Evolutionary conservation across 1,140 invertebrate genomes (phyloP).

Genomic region (Caenorhabditis tropicalis): DNA sequence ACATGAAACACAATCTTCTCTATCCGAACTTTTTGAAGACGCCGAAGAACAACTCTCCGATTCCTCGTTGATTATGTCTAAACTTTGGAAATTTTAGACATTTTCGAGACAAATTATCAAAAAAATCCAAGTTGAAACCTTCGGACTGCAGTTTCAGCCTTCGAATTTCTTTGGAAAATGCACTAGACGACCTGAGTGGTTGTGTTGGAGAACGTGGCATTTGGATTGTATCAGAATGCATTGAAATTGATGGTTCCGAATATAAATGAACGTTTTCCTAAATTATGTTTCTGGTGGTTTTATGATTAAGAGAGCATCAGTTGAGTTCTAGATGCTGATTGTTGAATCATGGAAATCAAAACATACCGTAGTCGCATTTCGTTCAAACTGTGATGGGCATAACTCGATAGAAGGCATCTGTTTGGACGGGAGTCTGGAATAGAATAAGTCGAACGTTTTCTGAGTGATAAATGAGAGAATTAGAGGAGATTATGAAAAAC

Average conservation of each 20-base stretch:
- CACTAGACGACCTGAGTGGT: background rate
- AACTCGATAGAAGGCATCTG: background rate
- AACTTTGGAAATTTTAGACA: background rate
- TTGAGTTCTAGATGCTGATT: no score
- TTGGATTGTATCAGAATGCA: background rate
- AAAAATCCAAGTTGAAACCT: background rate
- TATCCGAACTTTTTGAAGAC: background rate
- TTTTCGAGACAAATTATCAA: no score
- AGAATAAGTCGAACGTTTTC: background rate
- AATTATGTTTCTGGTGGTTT: no score
- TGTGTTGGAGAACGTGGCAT: background rate
- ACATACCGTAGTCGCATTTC: background rate
- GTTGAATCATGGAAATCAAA: no score
- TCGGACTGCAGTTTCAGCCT: constrained; percentile 7
- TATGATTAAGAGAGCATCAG: no score
- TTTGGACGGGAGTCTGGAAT: background rate
- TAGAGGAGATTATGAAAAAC: constrained; percentile 2
- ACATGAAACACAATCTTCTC: background rate
- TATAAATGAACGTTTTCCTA: background rate
- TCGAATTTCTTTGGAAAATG: background rate
- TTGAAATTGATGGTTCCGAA: background rate
- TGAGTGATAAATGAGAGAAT: background rate
- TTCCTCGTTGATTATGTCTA: background rate
- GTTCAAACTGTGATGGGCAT: background rate
- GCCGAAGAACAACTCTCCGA: background rate